Evolutionary conservation across 1,140 invertebrate species (phyloP).

Genomic region (Cydia pomonella): DNA sequence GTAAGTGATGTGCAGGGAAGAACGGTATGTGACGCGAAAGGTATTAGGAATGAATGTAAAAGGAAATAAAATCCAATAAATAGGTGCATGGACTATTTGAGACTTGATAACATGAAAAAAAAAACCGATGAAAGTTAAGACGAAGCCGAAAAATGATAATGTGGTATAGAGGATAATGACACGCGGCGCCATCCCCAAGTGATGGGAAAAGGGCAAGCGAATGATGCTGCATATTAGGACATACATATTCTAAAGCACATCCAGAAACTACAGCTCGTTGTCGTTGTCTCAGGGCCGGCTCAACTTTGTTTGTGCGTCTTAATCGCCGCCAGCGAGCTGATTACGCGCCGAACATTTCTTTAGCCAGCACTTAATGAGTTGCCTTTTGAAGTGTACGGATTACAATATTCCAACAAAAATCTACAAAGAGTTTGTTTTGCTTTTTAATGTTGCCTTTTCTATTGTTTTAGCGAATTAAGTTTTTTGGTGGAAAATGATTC

Average conservation of each 20-base stretch:
- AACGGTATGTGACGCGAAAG: too few relatives aligned
- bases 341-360: conserved; percentile 66
- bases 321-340: conserved; percentile 68
- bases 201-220: too few relatives aligned
- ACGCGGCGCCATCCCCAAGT: too few relatives aligned
- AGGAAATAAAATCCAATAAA: too few relatives aligned
- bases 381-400: conserved; percentile 58
- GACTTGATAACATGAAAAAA: too few relatives aligned
- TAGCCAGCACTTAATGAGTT: conserved; percentile 63
- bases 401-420: conserved; percentile 38
- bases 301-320: conserved; percentile 65
- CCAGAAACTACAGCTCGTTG: conserved; percentile 16
- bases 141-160: too few relatives aligned
- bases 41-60: too few relatives aligned
- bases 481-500: not conserved
- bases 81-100: too few relatives aligned
- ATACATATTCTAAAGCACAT: conserved; percentile 12
- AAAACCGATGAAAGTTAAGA: too few relatives aligned
- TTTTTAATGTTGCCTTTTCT: conserved; percentile 23
- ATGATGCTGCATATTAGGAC: too few relatives aligned
- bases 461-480: not conserved
- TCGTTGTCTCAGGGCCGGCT: conserved; percentile 55
- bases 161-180: too few relatives aligned
- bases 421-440: conserved; percentile 40
- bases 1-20: too few relatives aligned